phyloP scores from a whole-genome alignment of 2,113 vertebrate species.

The Tapirus terrestris region DNA sequence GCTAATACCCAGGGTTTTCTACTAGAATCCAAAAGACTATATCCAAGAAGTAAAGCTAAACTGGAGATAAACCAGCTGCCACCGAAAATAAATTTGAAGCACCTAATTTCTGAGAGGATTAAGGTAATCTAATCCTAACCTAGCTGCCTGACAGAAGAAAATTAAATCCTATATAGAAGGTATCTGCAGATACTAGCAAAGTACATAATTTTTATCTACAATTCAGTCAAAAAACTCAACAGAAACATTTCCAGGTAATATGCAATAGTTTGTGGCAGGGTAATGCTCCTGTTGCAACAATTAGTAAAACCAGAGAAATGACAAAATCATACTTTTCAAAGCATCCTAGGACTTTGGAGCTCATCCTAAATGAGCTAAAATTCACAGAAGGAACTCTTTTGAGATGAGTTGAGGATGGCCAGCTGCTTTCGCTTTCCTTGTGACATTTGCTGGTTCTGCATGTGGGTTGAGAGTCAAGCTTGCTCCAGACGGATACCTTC shows the following conservation, averaged over 20 bases:
- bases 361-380: not conserved
- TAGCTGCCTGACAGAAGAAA: constrained; percentile 5
- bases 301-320: not conserved
- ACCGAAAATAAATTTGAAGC: not conserved
- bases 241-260: not conserved
- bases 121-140: not conserved
- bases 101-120: not conserved
- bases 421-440: not conserved
- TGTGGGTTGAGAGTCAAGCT: not conserved
- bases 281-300: not conserved
- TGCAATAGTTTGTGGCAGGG: not conserved
- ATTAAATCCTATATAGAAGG: not conserved
- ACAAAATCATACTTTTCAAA: not conserved
- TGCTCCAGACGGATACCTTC: not conserved
- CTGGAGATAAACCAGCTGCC: not conserved
- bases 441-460: not conserved
- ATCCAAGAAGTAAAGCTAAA: not conserved
- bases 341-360: not conserved
- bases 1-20: not conserved
- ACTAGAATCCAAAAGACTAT: not conserved
- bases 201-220: not conserved
- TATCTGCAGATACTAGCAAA: not conserved
- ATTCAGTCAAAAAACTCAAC: not conserved
- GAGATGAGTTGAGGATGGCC: not conserved
- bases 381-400: not conserved